These are phyloP conservation scores for Trididemnum nubilum DNA, from an alignment of 23 tunicate species.

Conservation along the genomic window DNA sequence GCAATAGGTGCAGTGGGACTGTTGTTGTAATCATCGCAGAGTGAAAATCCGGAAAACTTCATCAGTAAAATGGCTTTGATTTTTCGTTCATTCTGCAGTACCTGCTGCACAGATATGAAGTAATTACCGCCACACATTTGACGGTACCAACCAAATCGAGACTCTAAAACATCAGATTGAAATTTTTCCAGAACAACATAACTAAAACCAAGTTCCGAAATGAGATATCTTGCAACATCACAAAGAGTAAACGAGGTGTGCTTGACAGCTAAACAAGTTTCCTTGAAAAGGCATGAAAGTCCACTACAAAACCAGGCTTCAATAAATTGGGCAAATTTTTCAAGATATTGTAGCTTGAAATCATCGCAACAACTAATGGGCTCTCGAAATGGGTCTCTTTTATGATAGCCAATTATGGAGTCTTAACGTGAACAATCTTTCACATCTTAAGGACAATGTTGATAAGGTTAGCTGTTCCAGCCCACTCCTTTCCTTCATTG, in stretches of 20 bases:
- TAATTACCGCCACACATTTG: constrained; percentile 29
- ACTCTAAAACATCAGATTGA: constrained; percentile 32
- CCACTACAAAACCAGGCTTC: constrained; percentile 27
- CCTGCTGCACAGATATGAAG: constrained; percentile 26
- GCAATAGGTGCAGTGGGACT: not conserved
- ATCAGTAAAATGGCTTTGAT: constrained; percentile 32
- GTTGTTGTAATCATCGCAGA: constrained; percentile 17
- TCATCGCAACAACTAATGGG: constrained; percentile 12
- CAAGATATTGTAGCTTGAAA: constrained; percentile 17
- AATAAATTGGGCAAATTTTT: constrained; percentile 28
- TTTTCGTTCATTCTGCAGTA: constrained; percentile 19
- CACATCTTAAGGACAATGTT: constrained; percentile 24
- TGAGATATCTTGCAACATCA: constrained; percentile 9
- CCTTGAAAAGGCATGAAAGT: constrained; percentile 18
- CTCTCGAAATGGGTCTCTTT: constrained; percentile 24
- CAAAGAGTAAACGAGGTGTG: constrained; percentile 23
- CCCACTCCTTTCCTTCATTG: not conserved
- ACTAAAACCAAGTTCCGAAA: constrained; percentile 21
- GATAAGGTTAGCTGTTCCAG: not conserved
- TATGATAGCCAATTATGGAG: constrained; percentile 21
- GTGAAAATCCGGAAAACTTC: constrained; percentile 20
- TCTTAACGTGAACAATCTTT: constrained; percentile 22
- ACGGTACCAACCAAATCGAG: constrained; percentile 28
- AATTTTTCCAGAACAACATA: constrained; percentile 27
- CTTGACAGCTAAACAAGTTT: constrained; percentile 19